Percentiles rank a stretch among this genome's conserved stretches.
These are phyloP conservation scores for Cyphomyrus discorhynchus DNA, from an alignment of 2,113 vertebrate genomes.

Conservation along the genomic window DNA sequence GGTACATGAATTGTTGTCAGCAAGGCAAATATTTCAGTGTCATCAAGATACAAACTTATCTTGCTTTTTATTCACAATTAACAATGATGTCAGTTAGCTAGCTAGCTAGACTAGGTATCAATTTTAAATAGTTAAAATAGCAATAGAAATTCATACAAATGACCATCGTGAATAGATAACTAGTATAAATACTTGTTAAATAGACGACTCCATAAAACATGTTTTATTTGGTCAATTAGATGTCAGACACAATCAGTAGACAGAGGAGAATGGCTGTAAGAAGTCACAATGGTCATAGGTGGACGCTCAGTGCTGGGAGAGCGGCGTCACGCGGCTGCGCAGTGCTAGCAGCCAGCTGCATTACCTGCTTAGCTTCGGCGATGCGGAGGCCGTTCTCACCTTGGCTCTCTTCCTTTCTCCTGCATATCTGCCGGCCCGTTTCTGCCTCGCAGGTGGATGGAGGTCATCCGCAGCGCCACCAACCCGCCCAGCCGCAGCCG, in stretches of 20 bases:
- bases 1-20: neutral
- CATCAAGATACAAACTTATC: neutral
- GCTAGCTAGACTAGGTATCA: neutral
- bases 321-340: neutral
- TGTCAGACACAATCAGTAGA: neutral
- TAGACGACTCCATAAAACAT: neutral
- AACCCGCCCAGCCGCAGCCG: constrained; percentile 68
- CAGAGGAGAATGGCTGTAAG: neutral
- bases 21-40: neutral
- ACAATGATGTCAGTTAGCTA: neutral
- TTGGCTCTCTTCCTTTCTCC: neutral
- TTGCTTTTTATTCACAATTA: neutral
- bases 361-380: neutral
- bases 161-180: neutral
- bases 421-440: neutral
- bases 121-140: neutral
- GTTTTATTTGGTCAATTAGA: neutral
- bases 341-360: neutral
- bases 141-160: neutral
- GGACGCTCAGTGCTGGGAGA: neutral
- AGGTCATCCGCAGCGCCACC: constrained; percentile 94
- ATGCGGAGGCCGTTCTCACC: neutral
- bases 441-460: constrained; percentile 83
- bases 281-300: neutral
- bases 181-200: neutral